Percentiles rank a stretch among this genome's conserved stretches.
Conservation (phyloP, 2,797 vertebrate genomes). For the Smutsia gigantea region DNA sequence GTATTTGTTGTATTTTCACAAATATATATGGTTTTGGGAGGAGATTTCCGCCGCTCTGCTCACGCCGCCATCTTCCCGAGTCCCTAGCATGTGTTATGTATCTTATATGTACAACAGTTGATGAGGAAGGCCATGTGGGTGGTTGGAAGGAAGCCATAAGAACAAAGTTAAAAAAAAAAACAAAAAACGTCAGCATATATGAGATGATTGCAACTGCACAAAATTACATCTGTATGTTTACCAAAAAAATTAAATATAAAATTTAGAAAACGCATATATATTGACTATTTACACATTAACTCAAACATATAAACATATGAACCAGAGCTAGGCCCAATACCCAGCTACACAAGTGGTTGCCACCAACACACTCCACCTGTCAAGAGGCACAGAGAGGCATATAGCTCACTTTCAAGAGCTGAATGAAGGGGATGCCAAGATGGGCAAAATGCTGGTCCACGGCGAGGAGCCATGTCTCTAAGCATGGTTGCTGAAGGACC, state of each 20-base stretch:
- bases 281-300: neutral
- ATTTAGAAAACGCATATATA: neutral
- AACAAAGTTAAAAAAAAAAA: neutral
- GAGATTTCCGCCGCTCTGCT: too few species aligned
- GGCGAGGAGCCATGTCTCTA: accelerated
- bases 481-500: neutral
- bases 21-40: too few species aligned
- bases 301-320: neutral
- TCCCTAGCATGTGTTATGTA: neutral
- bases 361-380: neutral
- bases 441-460: neutral
- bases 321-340: neutral
- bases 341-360: neutral
- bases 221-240: neutral
- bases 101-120: too few species aligned
- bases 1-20: too few species aligned
- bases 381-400: accelerated
- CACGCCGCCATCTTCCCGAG: too few species aligned
- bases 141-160: neutral
- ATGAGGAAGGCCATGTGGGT: neutral
- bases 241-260: conserved; percentile 35
- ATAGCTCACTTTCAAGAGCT: neutral
- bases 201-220: neutral
- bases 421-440: accelerated
- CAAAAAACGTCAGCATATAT: neutral